Evolutionary conservation across 2,797 vertebrate genomes (phyloP), one percentile per base, ranked within the genome.

Genomic region (Taenioides sp.): DNA sequence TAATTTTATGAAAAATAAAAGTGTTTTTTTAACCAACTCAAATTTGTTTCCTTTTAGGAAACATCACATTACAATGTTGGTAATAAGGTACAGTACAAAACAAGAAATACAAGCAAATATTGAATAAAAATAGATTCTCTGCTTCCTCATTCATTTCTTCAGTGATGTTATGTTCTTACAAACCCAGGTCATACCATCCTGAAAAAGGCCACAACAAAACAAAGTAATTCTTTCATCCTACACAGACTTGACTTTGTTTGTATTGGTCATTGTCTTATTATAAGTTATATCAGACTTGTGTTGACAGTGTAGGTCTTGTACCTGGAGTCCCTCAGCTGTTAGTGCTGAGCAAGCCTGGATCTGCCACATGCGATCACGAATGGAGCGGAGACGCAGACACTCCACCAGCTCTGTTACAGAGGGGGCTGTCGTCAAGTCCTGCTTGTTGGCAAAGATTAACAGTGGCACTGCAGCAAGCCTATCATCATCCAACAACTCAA

Each of bases 121-220:
- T 7, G 11, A 50, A 20, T 20, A 50, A 54, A 54, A n/a, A n/a
- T 10, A n/a, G 58, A 61, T 66, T 9, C 73, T 70, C 52, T 27
- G 5, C 25, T 65, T 77, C 37, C 47, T 25, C 16, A 16, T 14
- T 87, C 71, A 93, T 87, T 90, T 94, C 85, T 91, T 94, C 66
- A 73, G 82, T 71, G 87, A 58, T 0, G 70, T 74, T 73, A 94
- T 90, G 77, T 94, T 93, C 83, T 88, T 92, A 85, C 93, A 94
- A 65, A 94, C 90, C 93, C 94, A 94, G 14, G 80, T 88, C 93
- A 95, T 94, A 63, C 94, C 94, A 34, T 94, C 94, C 94, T 94
- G 75, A 60, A 73, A 58, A 59, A 4, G 4, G 11, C n/a, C n/a
- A 58, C 9, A 58, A 59, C 23, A 59, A 28, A 59, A 59, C 14